Conservation (phyloP, 2,888 invertebrate genomes). For the Amphipoea oculea region DNA sequence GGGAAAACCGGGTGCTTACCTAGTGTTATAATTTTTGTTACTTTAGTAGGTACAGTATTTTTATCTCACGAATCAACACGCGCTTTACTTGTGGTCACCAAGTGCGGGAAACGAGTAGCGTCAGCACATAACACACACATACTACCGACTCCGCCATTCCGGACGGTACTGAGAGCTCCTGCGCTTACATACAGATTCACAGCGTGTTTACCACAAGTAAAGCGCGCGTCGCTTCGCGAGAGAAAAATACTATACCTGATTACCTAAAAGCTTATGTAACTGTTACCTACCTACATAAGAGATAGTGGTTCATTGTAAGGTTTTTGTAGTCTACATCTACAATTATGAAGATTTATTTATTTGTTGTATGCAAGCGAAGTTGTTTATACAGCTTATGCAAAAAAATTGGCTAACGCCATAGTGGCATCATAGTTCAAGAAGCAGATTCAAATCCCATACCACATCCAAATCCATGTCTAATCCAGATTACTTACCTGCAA, state of each 20-base stretch:
- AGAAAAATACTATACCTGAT: too few species aligned
- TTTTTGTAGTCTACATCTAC: neutral
- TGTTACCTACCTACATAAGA: neutral
- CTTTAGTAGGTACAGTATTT: neutral
- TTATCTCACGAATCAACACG: neutral
- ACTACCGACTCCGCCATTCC: too few species aligned
- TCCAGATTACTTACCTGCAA: constrained; percentile 77
- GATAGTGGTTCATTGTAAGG: neutral
- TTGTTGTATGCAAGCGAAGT: neutral
- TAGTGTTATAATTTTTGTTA: neutral
- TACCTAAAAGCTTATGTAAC: neutral
- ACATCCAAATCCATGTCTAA: neutral
- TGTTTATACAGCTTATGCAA: neutral
- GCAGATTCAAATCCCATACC: constrained; percentile 6
- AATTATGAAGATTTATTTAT: too few species aligned
- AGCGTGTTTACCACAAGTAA: too few species aligned
- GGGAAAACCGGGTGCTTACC: neutral
- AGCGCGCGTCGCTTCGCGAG: too few species aligned
- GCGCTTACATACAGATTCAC: too few species aligned
- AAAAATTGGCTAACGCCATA: neutral
- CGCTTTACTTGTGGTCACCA: neutral
- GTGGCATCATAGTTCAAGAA: neutral
- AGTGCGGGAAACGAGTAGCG: neutral
- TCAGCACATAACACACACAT: too few species aligned
- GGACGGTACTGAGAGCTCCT: too few species aligned